Conservation (phyloP, 2,797 vertebrate species). For the Dallia pectoralis region DNA sequence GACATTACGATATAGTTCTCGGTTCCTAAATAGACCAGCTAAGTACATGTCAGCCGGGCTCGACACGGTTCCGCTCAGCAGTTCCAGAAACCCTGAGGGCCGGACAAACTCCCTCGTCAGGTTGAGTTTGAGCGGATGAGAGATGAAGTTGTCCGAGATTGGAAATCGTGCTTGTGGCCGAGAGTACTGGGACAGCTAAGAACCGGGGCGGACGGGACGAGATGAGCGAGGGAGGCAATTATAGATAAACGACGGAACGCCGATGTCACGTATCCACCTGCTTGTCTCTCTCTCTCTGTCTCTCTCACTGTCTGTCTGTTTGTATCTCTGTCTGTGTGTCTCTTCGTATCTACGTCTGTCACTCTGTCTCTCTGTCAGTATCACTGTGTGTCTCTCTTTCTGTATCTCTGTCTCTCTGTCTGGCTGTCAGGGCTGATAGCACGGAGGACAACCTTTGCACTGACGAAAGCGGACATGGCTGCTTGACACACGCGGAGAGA, state of each 20-base stretch:
- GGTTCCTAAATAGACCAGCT: neutral
- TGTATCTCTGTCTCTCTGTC: neutral
- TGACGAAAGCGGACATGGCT: neutral
- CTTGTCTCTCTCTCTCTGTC: slow-evolving; percentile 1
- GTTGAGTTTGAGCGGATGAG: neutral
- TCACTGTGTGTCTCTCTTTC: slow-evolving; percentile 1
- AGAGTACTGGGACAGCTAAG: neutral
- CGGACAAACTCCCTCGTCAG: slow-evolving; percentile 13
- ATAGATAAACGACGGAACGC: slow-evolving; percentile 17
- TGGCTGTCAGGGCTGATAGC: slow-evolving; percentile 15
- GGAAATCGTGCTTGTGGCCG: neutral
- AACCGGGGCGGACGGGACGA: slow-evolving; percentile 3
- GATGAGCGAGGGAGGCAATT: slow-evolving; percentile 13
- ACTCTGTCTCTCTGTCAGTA: neutral
- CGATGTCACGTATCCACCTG: neutral
- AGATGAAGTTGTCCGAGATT: slow-evolving; percentile 13
- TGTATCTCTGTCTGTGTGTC: slow-evolving; percentile 8
- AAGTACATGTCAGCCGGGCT: neutral
- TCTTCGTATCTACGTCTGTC: neutral
- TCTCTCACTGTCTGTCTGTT: neutral
- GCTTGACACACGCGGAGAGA: too few species aligned
- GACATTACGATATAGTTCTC: neutral
- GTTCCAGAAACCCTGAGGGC: neutral
- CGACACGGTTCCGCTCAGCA: neutral
- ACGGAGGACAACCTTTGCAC: slow-evolving; percentile 1